phyloP scores from a whole-genome alignment of 2,113 vertebrate genomes.

The Speoplatyrhinus poulsoni region DNA sequence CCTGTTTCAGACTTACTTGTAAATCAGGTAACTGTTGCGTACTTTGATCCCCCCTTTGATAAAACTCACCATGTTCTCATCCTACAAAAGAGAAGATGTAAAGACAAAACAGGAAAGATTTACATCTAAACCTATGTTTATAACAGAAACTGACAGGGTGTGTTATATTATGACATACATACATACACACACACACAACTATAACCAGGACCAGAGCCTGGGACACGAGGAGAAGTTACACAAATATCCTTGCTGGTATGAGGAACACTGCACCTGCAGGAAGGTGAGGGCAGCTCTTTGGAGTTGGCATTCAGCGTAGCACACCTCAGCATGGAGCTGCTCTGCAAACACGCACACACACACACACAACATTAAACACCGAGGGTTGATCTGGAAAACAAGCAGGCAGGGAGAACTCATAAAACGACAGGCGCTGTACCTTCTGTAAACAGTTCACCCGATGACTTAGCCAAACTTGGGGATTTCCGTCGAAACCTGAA shows the following conservation, averaged over 20 bases:
- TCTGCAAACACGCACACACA: constrained; percentile 54
- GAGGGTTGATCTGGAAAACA: background rate
- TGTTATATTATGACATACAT: too few relatives aligned
- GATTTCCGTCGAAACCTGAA: constrained; percentile 79
- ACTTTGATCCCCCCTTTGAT: constrained; percentile 86
- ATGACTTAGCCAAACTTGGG: constrained; percentile 54
- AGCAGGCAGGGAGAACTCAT: too few relatives aligned
- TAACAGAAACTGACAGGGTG: background rate
- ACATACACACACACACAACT: too few relatives aligned
- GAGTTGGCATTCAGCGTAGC: constrained; percentile 83
- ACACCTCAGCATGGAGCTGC: constrained; percentile 82
- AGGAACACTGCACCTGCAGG: constrained; percentile 72
- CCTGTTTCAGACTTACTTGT: constrained; percentile 75
- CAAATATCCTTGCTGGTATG: background rate
- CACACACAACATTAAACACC: constrained; percentile 7
- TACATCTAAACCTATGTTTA: background rate
- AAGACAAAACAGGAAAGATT: background rate
- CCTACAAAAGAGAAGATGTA: constrained; percentile 54
- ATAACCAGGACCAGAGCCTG: background rate
- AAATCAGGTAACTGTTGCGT: constrained; percentile 83
- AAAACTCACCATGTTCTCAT: constrained; percentile 86
- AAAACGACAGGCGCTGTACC: constrained; percentile 53
- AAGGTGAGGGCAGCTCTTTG: constrained; percentile 84
- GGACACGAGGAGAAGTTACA: background rate
- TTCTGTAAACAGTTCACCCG: constrained; percentile 71